Base-by-base conservation (phyloP, 2,888 invertebrate species). In the Caenorhabditis wallacei region DNA sequence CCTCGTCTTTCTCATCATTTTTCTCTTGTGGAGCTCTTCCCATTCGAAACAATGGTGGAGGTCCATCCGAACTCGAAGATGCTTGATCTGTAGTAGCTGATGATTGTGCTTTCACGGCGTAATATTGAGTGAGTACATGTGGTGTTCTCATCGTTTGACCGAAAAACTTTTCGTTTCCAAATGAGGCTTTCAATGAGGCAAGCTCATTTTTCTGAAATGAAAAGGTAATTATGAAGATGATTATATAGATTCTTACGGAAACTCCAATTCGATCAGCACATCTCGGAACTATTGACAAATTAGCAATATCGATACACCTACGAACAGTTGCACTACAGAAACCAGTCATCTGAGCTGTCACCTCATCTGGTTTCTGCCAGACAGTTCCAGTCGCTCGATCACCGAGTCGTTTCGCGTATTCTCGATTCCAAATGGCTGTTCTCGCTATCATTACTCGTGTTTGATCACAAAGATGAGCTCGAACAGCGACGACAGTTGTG, bases 281-380 rank as follows among this genome's bases (percentile, higher is more conserved):
- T 37, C 71, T 76, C 13, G 84, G 80, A 5, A 84, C 48, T 5
- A 72, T 72, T 2, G 78, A 71, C 59, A 74, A 18, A 37, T 80
- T 72, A 30, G 75, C 71, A 24, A 80, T 68, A 22, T 84, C 84
- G 4, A 84, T 70, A 54, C 80, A 80, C 43, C 80, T n/a, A 8
- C 80, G 61, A n/a, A 84, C 68, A 1, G 84, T 84, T 3, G 84
- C 80, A 75, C 74, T 74, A 57, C 84, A 84, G 56, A 84, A 84
- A 22, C 84, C 84, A 11, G 78, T 84, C 66, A 70, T 70, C 16
- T 80, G 70, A 51, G 84, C 75, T 20, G 84, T 80, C 20, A 84
- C 74, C 43, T 84, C 84, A 24, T 84, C 84, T 2, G 84, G 84
- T 30, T 63, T 84, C 61, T 80, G 71, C 78, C 78, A 84, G 1